Evolutionary conservation across 1,140 invertebrate genomes (phyloP), one percentile per base, ranked within the genome.

Genomic region (Andricus grossulariae): DNA sequence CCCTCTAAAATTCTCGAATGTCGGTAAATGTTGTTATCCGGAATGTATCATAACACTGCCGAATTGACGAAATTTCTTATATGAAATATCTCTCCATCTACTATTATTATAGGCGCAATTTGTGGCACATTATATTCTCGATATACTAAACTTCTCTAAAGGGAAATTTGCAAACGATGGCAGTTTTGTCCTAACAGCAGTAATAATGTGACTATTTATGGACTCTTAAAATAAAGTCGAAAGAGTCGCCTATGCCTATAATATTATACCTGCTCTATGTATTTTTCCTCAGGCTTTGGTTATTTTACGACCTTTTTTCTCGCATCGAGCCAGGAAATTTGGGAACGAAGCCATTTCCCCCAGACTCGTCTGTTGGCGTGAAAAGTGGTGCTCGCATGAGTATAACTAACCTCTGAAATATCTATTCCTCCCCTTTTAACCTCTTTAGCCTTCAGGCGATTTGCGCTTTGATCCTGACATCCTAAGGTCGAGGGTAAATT

Each of bases 321-420:
- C 15, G 11, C 21, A 60, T 15, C 12, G 4, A 66, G 60, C 60
- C 60, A 66, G 60, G 60, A 66, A 66, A 66, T 66, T 45, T 45
- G 60, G 60, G 60, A 66, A 66, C 60, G 60, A 66, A 66, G 60
- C 60, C 60, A 66, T 66, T 66, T 66, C 60, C 60, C 60, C 7
- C 16, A 21, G 12, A 57, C 55, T 4, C 19, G 55, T 39, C 15
- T 66, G 13, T 66, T 66, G 60, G 60, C 60, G 60, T 32, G 60
- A 66, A 39, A 66, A 66, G 32, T 39, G 60, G 60, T 66, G 25
- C 60, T 66, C 39, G 7, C 39, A 66, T 21, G 25, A 45, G 60
- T 66, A 66, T 66, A 66, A 66, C 60, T 45, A 66, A 66, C 60
- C 60, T 66, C 60, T 66, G 39, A 66, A 66, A 66, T 66, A 66